Evolutionary conservation across 2,797 vertebrate genomes (phyloP), one percentile per base, ranked within the genome.

Genomic region (Bryconaethiops microstoma): DNA sequence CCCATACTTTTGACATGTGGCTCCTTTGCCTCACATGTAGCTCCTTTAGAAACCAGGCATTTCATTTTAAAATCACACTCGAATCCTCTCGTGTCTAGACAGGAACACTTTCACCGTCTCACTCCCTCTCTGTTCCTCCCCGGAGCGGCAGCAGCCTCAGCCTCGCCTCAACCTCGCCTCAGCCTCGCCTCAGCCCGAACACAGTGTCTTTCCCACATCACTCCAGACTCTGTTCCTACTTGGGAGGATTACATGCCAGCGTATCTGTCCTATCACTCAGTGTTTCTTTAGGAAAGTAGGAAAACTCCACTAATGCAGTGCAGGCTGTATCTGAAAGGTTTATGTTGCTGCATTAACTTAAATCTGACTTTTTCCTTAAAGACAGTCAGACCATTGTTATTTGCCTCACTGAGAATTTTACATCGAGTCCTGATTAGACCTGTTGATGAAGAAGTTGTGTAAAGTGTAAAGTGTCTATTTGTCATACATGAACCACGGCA

Each of bases 91-190:
- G 65, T 14, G 65, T 68, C 65, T 68, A 45, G 40, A 68, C 65
- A 68, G 40, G 65, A 48, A 45, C 19, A 17, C 65, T 25, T 60
- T 60, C 21, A 10, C 40, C 14, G 40, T 68, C 65, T 79, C 45
- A 70, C 72, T 79, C 48, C 65, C 35, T 78, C 63, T 50, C 69
- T 75, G 67, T 78, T 79, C 78, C n/a, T 68, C 81, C 71, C 71
- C 35, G 45, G 74, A 83, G 77, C 64, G 78, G 71, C 8, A 42
- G 40, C 4, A 42, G 68, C 50, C 75, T 45, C 71, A 62, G 64
- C 42, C 71, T 62, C 17, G 42, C 21, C 78, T 75, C 78, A 74
- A n/a, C n/a, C n/a, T n/a, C n/a, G n/a, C n/a, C n/a, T n/a, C n/a
- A n/a, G n/a, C n/a, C n/a, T n/a, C n/a, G 45, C 55, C 48, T 40